phyloP scores from a whole-genome alignment of 2,113 vertebrate species.

The Xenus cinereus region DNA sequence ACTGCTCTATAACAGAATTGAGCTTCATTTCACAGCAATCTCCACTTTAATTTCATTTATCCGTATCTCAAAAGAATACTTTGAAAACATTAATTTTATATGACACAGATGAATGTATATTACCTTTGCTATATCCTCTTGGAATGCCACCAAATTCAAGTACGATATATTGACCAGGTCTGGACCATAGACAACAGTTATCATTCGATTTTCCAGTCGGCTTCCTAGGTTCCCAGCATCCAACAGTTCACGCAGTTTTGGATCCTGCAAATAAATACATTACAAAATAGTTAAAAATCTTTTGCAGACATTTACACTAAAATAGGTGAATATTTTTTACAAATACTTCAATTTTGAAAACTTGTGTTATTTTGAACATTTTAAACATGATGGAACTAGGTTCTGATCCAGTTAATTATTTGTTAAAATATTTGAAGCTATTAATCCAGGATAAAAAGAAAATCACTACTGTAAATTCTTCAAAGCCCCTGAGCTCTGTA shows the following conservation, averaged over 20 bases:
- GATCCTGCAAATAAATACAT: slow-evolving; percentile 77
- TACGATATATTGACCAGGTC: slow-evolving; percentile 96
- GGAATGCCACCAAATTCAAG: slow-evolving; percentile 94
- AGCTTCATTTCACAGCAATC: not conserved
- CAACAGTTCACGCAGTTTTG: slow-evolving; percentile 90
- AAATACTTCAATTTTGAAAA: not conserved
- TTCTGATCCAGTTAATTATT: not conserved
- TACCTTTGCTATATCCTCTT: slow-evolving; percentile 96
- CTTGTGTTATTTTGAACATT: not conserved
- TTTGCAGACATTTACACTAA: not conserved
- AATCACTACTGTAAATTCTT: not conserved
- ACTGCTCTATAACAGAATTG: not conserved
- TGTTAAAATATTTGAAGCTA: not conserved
- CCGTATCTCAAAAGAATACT: fast-evolving
- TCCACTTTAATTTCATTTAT: not conserved
- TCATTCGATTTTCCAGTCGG: slow-evolving; percentile 89
- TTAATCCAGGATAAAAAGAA: not conserved
- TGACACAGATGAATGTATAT: not conserved
- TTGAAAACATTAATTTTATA: not conserved
- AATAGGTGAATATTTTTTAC: not conserved
- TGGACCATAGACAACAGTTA: slow-evolving; percentile 91
- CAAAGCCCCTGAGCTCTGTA: not conserved
- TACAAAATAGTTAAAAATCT: not conserved
- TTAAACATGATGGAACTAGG: not conserved
- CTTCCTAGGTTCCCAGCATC: slow-evolving; percentile 85